Conservation (phyloP, 1,140 invertebrate species). For the Phenacoccus solenopsis region DNA sequence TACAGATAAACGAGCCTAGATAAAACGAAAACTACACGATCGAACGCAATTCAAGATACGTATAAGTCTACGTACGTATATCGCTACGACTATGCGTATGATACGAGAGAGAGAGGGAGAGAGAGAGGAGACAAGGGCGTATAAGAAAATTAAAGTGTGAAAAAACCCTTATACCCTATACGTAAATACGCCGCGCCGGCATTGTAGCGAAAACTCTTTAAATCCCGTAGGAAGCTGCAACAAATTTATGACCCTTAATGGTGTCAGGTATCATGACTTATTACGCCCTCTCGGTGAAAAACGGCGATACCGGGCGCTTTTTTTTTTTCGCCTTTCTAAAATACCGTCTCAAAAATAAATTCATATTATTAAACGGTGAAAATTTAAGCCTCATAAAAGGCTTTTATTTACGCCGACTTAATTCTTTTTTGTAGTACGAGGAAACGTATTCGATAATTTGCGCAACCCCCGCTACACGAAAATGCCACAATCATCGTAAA, state of each 20-base stretch:
- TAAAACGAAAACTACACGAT: neutral
- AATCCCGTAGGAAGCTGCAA: neutral
- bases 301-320: too few species aligned
- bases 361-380: neutral
- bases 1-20: neutral
- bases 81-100: too few species aligned
- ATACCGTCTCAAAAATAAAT: neutral
- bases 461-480: neutral
- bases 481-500: too few species aligned
- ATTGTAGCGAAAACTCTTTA: neutral
- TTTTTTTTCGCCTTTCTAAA: too few species aligned
- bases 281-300: neutral
- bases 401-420: neutral
- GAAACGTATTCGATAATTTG: neutral
- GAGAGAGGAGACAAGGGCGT: neutral
- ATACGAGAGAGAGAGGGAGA: too few species aligned
- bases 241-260: constrained; percentile 2
- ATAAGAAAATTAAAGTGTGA: neutral
- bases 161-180: too few species aligned
- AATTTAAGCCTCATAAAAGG: neutral
- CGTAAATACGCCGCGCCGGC: neutral
- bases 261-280: neutral
- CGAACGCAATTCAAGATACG: too few species aligned
- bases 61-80: too few species aligned
- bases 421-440: neutral